These are phyloP conservation scores for Pseudomyrmex cubaensis DNA, from an alignment of 1,140 invertebrate species.

Conservation along the genomic window DNA sequence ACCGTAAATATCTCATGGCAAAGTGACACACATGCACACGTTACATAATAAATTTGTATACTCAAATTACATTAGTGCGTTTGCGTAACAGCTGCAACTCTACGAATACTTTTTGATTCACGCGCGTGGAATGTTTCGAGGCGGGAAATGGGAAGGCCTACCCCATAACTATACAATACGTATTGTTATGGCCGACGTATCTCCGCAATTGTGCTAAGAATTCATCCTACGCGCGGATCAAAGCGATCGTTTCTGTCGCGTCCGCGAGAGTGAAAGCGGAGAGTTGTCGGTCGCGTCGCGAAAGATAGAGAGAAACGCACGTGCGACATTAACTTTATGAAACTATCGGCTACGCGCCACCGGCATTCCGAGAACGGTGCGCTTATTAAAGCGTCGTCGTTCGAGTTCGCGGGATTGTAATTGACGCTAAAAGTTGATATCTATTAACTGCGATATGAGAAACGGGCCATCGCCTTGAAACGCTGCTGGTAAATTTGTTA, in stretches of 20 bases:
- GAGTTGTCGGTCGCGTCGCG: not conserved
- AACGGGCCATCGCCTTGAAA: constrained; percentile 45
- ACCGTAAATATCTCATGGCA: not conserved
- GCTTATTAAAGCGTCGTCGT: constrained; percentile 13
- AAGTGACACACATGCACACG: not conserved
- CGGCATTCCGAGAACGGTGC: constrained; percentile 56
- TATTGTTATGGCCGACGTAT: not conserved
- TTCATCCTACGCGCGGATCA: constrained; percentile 35
- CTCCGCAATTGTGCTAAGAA: constrained; percentile 19
- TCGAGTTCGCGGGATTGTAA: constrained; percentile 62
- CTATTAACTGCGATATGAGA: constrained; percentile 58
- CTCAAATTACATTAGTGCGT: not conserved
- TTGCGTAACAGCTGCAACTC: not conserved
- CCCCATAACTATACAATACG: not conserved
- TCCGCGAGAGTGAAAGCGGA: constrained; percentile 14
- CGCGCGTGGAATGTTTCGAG: not conserved
- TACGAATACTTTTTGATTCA: not conserved
- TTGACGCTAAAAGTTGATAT: constrained; percentile 71
- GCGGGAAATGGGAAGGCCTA: not conserved
- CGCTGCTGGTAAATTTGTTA: constrained; percentile 15
- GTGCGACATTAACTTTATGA: constrained; percentile 37
- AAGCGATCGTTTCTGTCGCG: constrained; percentile 2
- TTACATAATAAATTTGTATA: not conserved
- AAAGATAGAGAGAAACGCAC: too few relatives aligned
- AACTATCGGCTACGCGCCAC: constrained; percentile 22